Evolutionary conservation across 2,797 vertebrate genomes (phyloP), one percentile per base, ranked within the genome.

Genomic region (Champsocephalus gunnari): DNA sequence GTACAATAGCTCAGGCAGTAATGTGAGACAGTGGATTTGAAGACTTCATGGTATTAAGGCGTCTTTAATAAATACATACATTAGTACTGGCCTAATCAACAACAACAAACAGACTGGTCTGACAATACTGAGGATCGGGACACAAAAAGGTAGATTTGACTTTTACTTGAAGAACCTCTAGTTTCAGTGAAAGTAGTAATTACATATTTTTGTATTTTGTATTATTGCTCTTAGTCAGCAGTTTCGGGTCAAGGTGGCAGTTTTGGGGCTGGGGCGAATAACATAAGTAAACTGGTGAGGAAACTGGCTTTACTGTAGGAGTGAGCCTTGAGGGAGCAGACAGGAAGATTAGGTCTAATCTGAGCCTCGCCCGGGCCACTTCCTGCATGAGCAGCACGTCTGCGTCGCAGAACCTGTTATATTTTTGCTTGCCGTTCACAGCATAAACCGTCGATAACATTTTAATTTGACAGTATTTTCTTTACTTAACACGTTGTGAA

Each of bases 251-350:
- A 28, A 24, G 16, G 7, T 41, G n/a, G 70, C 24, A 48, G 47
- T 59, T 71, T 3, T 43, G 9, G 34, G 7, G 13, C 13, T 0
- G 51, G n/a, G 21, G 7, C 11, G 47, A 48, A 57, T 19, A 21
- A 32, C 47, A 62, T 67, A 58, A 77, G 73, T 19, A 45, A 47
- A 65, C 16, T 57, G 72, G 14, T 62, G 41, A 47, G n/a, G 50
- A 38, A 44, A 21, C 44, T 41, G 56, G 11, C 44, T 59, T 12
- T 62, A 21, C 48, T 79, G 13, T 19, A n/a, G 14, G 62, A 24
- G 44, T 50, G 66, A 73, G 44, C 50, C 67, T 41, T 34, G 71
- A 66, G 50, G 55, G 50, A 66, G 47, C 63, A 49, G 63, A 47
- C 47, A 58, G 49, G 21, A 50, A 65, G 69, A 77, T 59, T 47